These are phyloP conservation scores for Tholera decimalis DNA, from an alignment of 2,888 invertebrate species.

Conservation along the genomic window DNA sequence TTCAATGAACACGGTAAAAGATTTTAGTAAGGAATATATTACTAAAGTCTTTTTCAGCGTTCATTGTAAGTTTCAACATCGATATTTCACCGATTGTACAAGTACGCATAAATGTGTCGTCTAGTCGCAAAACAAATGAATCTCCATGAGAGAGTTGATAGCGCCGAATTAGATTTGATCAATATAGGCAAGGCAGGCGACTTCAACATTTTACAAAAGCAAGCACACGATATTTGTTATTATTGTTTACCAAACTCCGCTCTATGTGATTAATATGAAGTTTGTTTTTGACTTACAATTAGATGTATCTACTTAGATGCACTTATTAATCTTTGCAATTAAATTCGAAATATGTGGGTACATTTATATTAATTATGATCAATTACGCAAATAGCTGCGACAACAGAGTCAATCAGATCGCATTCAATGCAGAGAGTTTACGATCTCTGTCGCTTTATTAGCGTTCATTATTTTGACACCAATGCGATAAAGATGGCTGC, in stretches of 20 bases:
- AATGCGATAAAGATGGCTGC: slow-evolving; percentile 78
- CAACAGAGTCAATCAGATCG: slow-evolving; percentile 9
- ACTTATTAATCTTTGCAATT: slow-evolving; percentile 12
- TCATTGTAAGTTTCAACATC: slow-evolving; percentile 19
- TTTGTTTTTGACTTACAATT: slow-evolving; percentile 20
- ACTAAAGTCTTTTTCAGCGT: too few relatives aligned
- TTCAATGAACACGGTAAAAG: too few relatives aligned
- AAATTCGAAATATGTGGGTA: slow-evolving; percentile 5
- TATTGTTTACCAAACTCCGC: slow-evolving; percentile 1
- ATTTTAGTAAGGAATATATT: too few relatives aligned
- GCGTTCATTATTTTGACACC: slow-evolving; percentile 87
- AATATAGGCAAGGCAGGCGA: slow-evolving; percentile 68
- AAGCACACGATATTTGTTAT: slow-evolving; percentile 20
- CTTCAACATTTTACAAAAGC: slow-evolving; percentile 72
- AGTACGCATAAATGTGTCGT: slow-evolving; percentile 18
- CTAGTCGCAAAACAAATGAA: slow-evolving; percentile 55
- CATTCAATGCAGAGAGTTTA: slow-evolving; percentile 52
- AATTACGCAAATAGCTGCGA: slow-evolving; percentile 1
- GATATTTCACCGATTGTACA: slow-evolving; percentile 32
- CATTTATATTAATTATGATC: slow-evolving; percentile 17
- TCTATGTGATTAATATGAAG: slow-evolving; percentile 12
- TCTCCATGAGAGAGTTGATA: slow-evolving; percentile 62
- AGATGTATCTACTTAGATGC: neutral
- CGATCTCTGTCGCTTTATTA: slow-evolving; percentile 77
- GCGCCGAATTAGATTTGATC: slow-evolving; percentile 74